A percentile compares a stretch with the other conserved stretches of the same genome.
These are phyloP conservation scores for Neoniphon sammara DNA, from an alignment of 2,797 vertebrate genomes.

Conservation along the genomic window DNA sequence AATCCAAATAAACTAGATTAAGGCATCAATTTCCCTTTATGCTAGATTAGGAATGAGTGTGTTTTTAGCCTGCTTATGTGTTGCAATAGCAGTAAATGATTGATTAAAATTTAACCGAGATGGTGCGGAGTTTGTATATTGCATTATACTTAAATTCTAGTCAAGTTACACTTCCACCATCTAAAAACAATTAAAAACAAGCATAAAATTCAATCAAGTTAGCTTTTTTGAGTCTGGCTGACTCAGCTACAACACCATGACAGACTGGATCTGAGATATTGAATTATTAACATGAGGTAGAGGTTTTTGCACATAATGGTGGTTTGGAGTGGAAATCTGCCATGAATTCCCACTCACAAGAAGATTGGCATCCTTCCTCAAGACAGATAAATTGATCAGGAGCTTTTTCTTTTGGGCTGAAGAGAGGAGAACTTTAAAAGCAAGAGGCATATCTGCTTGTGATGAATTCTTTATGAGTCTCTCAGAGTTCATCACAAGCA, in stretches of 20 bases:
- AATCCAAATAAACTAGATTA: slow-evolving; percentile 23
- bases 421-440: slow-evolving; percentile 4
- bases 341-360: no score
- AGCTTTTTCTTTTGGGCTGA: neutral
- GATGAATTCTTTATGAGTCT: slow-evolving; percentile 28
- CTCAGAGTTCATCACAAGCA: neutral
- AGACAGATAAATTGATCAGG: no score
- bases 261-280: no score
- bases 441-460: neutral
- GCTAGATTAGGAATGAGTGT: neutral
- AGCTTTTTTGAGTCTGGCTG: no score
- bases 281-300: neutral
- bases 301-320: neutral
- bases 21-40: neutral
- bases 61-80: neutral
- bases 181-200: no score
- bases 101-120: slow-evolving; percentile 5
- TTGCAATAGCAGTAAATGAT: slow-evolving; percentile 49
- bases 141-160: no score
- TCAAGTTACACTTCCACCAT: no score
- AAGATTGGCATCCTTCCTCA: no score
- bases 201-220: no score
- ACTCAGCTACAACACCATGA: no score
- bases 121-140: no score
- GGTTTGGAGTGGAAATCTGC: no score